A percentile compares a stretch with the other conserved stretches of the same genome.
Evolutionary conservation across 2,113 vertebrate species (phyloP).

Genomic region (Triplophysa dalaica): DNA sequence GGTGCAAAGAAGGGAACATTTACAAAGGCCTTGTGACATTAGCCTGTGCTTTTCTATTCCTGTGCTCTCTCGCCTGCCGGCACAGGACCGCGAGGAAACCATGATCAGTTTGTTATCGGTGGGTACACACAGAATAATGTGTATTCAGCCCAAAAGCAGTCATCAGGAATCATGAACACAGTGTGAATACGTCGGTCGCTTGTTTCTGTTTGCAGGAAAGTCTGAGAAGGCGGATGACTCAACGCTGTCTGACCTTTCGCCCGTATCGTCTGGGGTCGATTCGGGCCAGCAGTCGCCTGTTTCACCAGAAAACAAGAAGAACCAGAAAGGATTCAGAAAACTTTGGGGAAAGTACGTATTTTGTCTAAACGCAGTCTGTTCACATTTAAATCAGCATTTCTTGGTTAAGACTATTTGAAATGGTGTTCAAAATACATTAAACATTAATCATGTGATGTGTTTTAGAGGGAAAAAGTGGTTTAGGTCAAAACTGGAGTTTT

Average conservation of each 20-base stretch:
- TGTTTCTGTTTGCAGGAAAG: constrained; percentile 72
- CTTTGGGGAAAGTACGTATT: constrained; percentile 95
- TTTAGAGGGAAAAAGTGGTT: no score
- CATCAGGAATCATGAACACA: not conserved
- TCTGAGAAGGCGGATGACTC: constrained; percentile 76
- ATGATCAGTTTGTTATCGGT: constrained; percentile 68
- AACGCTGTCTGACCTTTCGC: constrained; percentile 80
- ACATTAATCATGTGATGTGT: no score
- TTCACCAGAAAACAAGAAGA: constrained; percentile 86
- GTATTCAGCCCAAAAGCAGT: not conserved
- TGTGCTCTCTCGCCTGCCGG: constrained; percentile 52
- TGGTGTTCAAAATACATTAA: no score
- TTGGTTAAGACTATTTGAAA: not conserved
- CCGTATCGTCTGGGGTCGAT: constrained; percentile 82
- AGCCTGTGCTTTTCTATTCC: constrained; percentile 56
- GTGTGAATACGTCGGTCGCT: not conserved
- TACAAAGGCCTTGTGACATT: not conserved
- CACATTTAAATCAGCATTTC: no score
- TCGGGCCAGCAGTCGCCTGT: constrained; percentile 83
- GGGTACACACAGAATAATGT: constrained; percentile 57
- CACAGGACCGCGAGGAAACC: constrained; percentile 70
- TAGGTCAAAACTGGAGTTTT: no score
- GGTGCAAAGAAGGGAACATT: no score
- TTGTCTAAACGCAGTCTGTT: not conserved
- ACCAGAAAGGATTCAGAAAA: constrained; percentile 88